phyloP scores from a whole-genome alignment of 2,888 invertebrate species.

The Leucozona laternaria region DNA sequence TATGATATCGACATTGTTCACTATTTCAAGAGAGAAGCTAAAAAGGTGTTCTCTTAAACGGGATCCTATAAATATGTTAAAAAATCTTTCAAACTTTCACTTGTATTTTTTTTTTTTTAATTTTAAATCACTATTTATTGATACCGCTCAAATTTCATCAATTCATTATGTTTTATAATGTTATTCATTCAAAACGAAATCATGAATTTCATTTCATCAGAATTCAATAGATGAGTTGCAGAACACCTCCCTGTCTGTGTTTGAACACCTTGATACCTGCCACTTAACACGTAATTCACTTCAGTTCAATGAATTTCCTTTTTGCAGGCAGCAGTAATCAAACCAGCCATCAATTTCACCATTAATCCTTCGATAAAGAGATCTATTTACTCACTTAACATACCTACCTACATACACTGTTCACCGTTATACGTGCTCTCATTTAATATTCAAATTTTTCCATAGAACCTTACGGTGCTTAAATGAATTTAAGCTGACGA shows the following conservation, averaged over 20 bases:
- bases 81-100: no score
- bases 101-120: no score
- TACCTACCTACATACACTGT: conserved; percentile 1
- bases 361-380: conserved; percentile 63
- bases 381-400: conserved; percentile 59
- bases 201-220: neutral
- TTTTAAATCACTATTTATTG: no score
- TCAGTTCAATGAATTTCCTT: conserved; percentile 25
- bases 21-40: no score
- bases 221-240: neutral
- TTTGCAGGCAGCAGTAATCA: conserved; percentile 39
- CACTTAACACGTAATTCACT: conserved; percentile 69
- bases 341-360: conserved; percentile 59
- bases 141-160: no score
- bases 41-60: no score
- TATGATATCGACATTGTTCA: no score
- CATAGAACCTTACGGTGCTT: conserved; percentile 36
- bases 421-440: conserved; percentile 69
- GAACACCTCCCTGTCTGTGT: conserved; percentile 20
- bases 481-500: conserved; percentile 75
- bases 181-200: neutral
- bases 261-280: conserved; percentile 50
- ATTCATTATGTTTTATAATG: no score
- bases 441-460: conserved; percentile 74
- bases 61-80: no score